Base-by-base conservation (phyloP, 2,113 vertebrate genomes). In the Cyprinodon variegatus region DNA sequence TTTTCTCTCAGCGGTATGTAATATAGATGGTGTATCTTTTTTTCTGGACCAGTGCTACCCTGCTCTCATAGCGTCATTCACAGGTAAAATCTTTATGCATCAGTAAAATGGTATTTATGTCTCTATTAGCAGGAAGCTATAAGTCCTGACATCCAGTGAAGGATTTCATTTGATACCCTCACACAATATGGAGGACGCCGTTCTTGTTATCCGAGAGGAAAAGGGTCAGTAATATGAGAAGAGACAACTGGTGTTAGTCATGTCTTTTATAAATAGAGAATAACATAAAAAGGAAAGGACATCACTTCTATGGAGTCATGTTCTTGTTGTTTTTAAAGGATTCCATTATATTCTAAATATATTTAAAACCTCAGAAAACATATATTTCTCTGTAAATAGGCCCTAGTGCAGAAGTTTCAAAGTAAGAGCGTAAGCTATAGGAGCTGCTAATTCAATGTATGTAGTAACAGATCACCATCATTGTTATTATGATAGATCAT, bases 21-120 rank as follows among this genome's bases (percentile, higher is more conserved):
- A 84, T 79, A 14, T 60, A 78, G 72, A 29, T 22, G 45, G 59
- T 87, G 90, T 88, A 86, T 91, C 84, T 90, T 87, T 86, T 90
- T 80, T 87, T 84, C 78, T 78, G 46, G 68, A 64, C 78, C 72
- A 80, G 83, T 79, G 78, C 61, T 72, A 59, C 61, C 68, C 75
- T 78, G 71, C 70, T 45, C 45, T 86, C n/a, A 1, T 40, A 48
- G 70, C 20, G 59, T 45, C 65, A 74, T 80, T 78, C 79, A 83
- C 70, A 41, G 20, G 74, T 74, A 70, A 69, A 70, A 84, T 84
- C 88, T 79, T 37, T 75, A 69, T 43, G 22, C 60, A 17, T 74
- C 48, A 50, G 61, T 5, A 37, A 61, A 29, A 69, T 38, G 63
- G 45, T 78, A 73, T 67, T 36, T 76, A 74, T 75, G 70, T 84